These are phyloP conservation scores for Baronia brevicornis DNA, from an alignment of 2,888 invertebrate genomes.

Conservation along the genomic window DNA sequence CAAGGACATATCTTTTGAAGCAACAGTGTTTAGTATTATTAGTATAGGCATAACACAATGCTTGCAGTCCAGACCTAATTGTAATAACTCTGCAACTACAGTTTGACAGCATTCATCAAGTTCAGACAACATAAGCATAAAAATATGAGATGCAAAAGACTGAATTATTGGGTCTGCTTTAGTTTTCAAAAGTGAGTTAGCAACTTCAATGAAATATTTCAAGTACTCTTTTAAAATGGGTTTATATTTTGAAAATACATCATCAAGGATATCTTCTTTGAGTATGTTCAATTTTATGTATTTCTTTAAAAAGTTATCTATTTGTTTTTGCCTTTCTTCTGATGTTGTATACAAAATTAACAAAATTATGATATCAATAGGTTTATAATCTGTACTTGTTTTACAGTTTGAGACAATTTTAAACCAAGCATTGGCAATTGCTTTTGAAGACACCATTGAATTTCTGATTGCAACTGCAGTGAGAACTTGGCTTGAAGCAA, in stretches of 20 bases:
- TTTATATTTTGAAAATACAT: conserved; percentile 71
- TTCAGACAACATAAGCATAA: conserved; percentile 65
- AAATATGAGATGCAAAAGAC: conserved; percentile 76
- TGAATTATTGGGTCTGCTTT: conserved; percentile 65
- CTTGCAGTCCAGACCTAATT: conserved; percentile 52
- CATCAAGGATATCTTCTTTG: conserved; percentile 72
- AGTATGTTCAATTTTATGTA: conserved; percentile 77
- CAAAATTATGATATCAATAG: conserved; percentile 81
- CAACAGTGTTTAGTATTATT: conserved; percentile 53
- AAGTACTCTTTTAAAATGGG: conserved; percentile 74
- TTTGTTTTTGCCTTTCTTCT: conserved; percentile 75
- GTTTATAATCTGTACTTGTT: conserved; percentile 71
- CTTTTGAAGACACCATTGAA: conserved; percentile 73
- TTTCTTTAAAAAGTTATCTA: conserved; percentile 78
- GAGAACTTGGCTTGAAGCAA: conserved; percentile 74
- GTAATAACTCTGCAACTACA: conserved; percentile 56
- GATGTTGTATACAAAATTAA: conserved; percentile 78
- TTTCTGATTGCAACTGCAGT: conserved; percentile 75
- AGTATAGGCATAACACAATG: conserved; percentile 51
- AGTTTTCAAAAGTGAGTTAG: conserved; percentile 71
- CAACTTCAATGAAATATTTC: conserved; percentile 70
- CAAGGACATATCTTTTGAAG: conserved; percentile 50
- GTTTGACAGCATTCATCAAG: conserved; percentile 53
- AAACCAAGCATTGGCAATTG: conserved; percentile 73
- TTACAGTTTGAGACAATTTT: conserved; percentile 72